A percentile compares a stretch with the other conserved stretches of the same genome.
These are phyloP conservation scores for Nemotelus nigrinus DNA, from an alignment of 2,888 invertebrate genomes.

Conservation along the genomic window DNA sequence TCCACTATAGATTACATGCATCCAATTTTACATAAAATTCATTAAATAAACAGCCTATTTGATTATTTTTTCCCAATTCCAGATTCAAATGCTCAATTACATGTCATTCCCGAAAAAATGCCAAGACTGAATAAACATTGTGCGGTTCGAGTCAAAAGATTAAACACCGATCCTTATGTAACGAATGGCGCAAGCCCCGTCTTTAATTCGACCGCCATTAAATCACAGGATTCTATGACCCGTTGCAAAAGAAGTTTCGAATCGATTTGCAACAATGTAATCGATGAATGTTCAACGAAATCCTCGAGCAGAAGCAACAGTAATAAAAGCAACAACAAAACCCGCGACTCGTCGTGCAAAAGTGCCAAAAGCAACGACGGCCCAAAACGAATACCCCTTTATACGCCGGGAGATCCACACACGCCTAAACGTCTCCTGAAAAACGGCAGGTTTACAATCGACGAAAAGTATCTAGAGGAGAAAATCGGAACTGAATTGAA, in stretches of 20 bases:
- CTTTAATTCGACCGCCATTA: slow-evolving; percentile 39
- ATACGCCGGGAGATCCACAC: not conserved
- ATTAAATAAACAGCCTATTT: no score
- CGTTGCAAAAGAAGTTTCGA: slow-evolving; percentile 17
- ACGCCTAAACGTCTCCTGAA: not conserved
- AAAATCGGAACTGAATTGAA: slow-evolving; percentile 25
- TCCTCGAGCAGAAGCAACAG: not conserved
- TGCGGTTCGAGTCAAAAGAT: no score
- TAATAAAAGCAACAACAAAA: not conserved
- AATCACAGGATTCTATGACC: slow-evolving; percentile 34
- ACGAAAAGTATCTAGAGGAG: slow-evolving; percentile 21
- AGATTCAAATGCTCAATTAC: no score
- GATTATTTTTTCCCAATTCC: no score
- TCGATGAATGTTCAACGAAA: not conserved
- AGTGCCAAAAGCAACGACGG: not conserved
- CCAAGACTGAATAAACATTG: no score
- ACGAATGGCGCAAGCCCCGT: not conserved
- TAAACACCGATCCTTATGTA: not conserved
- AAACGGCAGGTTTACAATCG: slow-evolving; percentile 20
- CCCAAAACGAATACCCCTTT: not conserved
- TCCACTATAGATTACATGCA: no score
- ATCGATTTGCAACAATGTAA: not conserved
- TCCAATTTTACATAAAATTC: no score
- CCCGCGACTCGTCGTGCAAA: not conserved
- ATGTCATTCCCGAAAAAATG: no score